A percentile compares a stretch with the other conserved stretches of the same genome.
Conservation (phyloP, 2,797 vertebrate species). For the Prionace glauca region DNA sequence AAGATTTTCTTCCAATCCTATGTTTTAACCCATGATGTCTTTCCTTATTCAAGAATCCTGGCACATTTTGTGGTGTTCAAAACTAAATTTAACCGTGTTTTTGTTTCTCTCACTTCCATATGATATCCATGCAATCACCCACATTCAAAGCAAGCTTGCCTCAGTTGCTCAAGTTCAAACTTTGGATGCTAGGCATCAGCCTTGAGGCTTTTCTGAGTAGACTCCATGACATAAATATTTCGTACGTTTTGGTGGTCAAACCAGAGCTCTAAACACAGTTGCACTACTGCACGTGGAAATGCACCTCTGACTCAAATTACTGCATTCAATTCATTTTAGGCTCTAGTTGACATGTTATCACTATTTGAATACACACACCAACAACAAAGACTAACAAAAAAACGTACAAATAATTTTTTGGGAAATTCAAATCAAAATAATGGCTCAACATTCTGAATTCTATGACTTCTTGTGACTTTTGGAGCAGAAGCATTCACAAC, state of each 20-base stretch:
- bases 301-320: background rate
- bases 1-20: background rate
- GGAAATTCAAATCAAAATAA: slow-evolving; percentile 10
- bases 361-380: background rate
- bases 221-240: background rate
- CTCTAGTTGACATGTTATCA: background rate
- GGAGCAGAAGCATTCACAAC: background rate
- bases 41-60: background rate
- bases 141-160: background rate
- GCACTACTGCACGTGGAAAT: background rate
- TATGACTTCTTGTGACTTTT: background rate
- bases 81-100: background rate
- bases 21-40: background rate
- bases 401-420: background rate
- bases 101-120: too few species aligned
- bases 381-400: slow-evolving; percentile 20
- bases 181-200: background rate
- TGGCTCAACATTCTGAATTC: background rate
- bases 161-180: background rate
- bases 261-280: background rate
- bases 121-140: background rate
- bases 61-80: background rate
- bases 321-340: background rate
- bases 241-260: background rate
- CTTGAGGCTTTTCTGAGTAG: background rate